A percentile compares a stretch with the other conserved stretches of the same genome.
Evolutionary conservation across 2,888 invertebrate species (phyloP).

Genomic region (Priocnemis perturbator): DNA sequence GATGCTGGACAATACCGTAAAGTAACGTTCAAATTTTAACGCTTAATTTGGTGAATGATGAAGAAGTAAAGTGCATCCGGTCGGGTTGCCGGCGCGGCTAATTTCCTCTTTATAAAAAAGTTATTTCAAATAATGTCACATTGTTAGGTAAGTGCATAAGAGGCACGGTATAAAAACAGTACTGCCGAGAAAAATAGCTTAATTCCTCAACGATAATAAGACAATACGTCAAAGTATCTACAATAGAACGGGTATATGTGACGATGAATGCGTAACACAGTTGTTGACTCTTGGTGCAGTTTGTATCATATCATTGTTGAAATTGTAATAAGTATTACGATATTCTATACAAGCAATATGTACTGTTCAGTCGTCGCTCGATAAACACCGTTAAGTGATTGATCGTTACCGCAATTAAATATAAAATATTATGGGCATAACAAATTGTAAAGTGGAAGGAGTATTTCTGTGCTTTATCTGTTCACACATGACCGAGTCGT

Average conservation of each 20-base stretch:
- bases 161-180: neutral
- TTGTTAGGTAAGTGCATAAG: constrained; percentile 25
- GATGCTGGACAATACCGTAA: constrained; percentile 49
- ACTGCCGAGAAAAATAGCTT: constrained; percentile 43
- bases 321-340: neutral
- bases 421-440: constrained; percentile 15
- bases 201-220: constrained; percentile 56
- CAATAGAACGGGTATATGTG: constrained; percentile 52
- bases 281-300: neutral
- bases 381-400: constrained; percentile 47
- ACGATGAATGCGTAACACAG: neutral
- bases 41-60: constrained; percentile 15
- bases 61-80: constrained; percentile 31
- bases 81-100: constrained; percentile 41
- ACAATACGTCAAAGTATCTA: constrained; percentile 59
- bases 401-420: constrained; percentile 34
- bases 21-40: constrained; percentile 26
- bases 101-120: constrained; percentile 57
- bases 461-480: neutral
- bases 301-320: neutral
- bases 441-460: constrained; percentile 29
- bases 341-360: constrained; percentile 34
- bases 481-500: no score
- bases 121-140: constrained; percentile 43
- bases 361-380: constrained; percentile 44